Evolutionary conservation across 2,797 vertebrate species (phyloP), one percentile per base, ranked within the genome.

Genomic region (Sebastes steindachneri): DNA sequence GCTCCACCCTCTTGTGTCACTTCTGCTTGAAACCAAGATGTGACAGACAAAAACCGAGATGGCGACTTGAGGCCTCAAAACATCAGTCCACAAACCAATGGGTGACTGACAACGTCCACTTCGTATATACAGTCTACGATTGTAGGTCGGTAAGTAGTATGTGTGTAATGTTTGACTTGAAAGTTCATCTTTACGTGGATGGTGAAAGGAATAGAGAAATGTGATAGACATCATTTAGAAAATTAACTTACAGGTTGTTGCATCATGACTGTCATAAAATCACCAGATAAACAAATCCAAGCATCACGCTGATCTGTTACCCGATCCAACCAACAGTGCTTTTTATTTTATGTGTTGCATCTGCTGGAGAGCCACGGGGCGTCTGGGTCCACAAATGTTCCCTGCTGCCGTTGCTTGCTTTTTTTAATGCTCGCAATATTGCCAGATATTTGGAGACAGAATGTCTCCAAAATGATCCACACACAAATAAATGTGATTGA

Each of bases 401-500:
- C 29, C 58, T 4, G 17, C 37, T 75, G 66, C 14, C 45, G n/a
- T 65, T 25, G 17, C 7, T 68, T 57, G 31, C 29, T 80, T 69
- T 65, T 72, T 78, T 73, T 75, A 78, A 64, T 73, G 69, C 55
- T 73, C 69, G 35, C 76, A 75, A 60, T 63, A 78, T 60, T 62
- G 60, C 23, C 37, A 71, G 70, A 76, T 78, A 74, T 69, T 75
- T 76, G 17, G 3, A 71, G 53, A 63, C 62, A 51, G 25, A 41
- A 23, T 59, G 55, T 45, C 41, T 82, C 57, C 48, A 37, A 87
- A 81, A 80, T 83, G 79, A 89, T 80, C 25, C 77, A 80, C 76
- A 33, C 79, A 79, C 63, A 75, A 81, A 89, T 90, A 89, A 90
- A 90, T 58, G 45, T 91, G 88, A 93, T 83, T 74, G 80, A 94